Base-by-base conservation (phyloP, 2,113 vertebrate species). In the Hylia prasina region DNA sequence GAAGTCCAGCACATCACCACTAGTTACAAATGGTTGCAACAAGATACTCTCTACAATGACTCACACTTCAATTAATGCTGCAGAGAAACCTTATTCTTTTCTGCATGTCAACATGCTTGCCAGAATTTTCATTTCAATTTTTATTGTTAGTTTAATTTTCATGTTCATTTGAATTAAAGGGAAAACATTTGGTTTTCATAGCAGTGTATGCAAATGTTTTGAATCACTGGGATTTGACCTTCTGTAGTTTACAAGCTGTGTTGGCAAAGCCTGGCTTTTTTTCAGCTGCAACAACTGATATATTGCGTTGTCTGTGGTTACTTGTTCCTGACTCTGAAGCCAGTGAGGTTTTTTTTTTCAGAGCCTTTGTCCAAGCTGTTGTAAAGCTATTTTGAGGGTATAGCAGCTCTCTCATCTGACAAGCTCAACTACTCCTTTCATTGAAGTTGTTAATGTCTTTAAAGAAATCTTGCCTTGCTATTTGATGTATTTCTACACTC, bases 211-310 rank as follows among this genome's bases (percentile, higher is more conserved):
- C 90, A 96, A 96, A 95, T 86, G 85, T 93, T 97, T 96, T 86
- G 75, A 93, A 95, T 96, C 82, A 90, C 54, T 93, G 75, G 27
- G 90, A 93, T 86, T 70, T 96, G 94, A 97, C 91, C 86, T 96
- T 96, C 91, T 94, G 82, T 21, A 91, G 93, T 91, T 96, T 91
- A 90, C 93, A 95, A 93, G 88, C 92, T 97, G 85, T 89, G 88
- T 75, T 96, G 94, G 93, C 79, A 88, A 93, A 88, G 87, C 51
- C 79, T 94, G 87, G 69, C 33, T 90, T 95, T 40, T 89, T 96
- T 95, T 96, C 90, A 93, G 90, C 64, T 93, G 63, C 79, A 94
- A 42, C 56, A 87, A 86, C 71, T 83, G 79, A 93, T 91, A 68
- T 35, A 92, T 86, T 94, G 40, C 6, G 0, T 87, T 96, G 90